A percentile compares a stretch with the other conserved stretches of the same genome.
Conservation (phyloP, 2,797 vertebrate species). For the Chelidonichthys spinosus region DNA sequence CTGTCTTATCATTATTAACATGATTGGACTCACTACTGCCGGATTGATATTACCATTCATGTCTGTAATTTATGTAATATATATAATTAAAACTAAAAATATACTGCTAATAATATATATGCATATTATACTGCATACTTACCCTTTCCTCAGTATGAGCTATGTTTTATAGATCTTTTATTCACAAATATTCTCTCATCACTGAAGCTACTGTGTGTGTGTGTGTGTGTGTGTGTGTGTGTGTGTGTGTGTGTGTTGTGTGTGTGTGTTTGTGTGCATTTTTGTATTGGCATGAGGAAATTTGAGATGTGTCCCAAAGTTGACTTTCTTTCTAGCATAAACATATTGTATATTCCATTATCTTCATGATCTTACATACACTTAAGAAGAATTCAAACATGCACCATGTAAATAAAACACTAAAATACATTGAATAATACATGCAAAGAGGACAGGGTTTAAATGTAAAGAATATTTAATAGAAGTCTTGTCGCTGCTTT, state of each 20-base stretch:
- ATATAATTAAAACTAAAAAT: too few relatives aligned
- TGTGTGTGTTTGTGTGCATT: background rate
- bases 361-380: background rate
- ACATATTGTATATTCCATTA: background rate
- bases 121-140: too few relatives aligned
- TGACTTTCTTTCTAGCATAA: background rate
- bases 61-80: background rate
- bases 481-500: constrained; percentile 24
- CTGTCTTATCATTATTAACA: too few relatives aligned
- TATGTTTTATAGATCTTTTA: background rate
- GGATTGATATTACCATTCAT: too few relatives aligned
- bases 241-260: too few relatives aligned
- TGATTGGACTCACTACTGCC: background rate
- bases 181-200: background rate
- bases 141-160: background rate
- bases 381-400: background rate
- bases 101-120: too few relatives aligned
- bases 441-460: constrained; percentile 1
- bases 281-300: background rate
- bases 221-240: too few relatives aligned
- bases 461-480: constrained; percentile 19
- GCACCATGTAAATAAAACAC: constrained; percentile 19
- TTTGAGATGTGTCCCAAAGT: background rate
- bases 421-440: constrained; percentile 15
- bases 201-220: background rate